Base-by-base conservation (phyloP, 2,888 invertebrate genomes). In the Lottia scabra region DNA sequence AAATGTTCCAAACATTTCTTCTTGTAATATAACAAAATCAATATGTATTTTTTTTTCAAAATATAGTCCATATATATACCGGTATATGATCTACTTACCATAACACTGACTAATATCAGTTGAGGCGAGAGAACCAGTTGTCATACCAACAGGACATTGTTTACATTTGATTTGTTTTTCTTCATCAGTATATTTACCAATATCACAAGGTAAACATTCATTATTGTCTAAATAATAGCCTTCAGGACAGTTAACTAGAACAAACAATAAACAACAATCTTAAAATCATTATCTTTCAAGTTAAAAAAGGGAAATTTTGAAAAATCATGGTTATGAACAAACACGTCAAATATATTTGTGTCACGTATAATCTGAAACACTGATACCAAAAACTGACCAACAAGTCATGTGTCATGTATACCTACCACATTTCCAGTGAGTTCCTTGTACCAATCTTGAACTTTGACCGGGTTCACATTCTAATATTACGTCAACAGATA, bases 401-500 rank as follows among this genome's bases (percentile, higher is more conserved):
- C 78, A 5, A 15, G 13, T 56, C 1, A 30, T 0, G 15, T 56
- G 12, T 30, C 3, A 38, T 3, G 8, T 12, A 69, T 23, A 67
- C 71, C 71, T 27, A 70, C 73, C 23, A 62, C 67, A 75, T 45
- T 56, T 63, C 67, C 71, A n/a, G 10, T 66, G 65, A 45, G 27
- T 44, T 15, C 4, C 45, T 16, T 44, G 63, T 16, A 66, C 69
- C 15, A 65, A 66, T 56, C 45, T 73, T 10, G 84, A 78, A 16
- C 81, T 75, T 74, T 85, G 84, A 44, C 85, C 84, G 0, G 63
- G 10, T n/a, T 74, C 73, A 75, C 85, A 85, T 38, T 70, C 75
- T 43, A 71, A 71, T n/a, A 73, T 64, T 0, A 75, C 68, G 19
- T 73, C 63, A n/a, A 83, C 74, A n/a, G 75, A 69, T 66, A 79